A percentile compares a stretch with the other conserved stretches of the same genome.
These are phyloP conservation scores for Acronicta aceris DNA, from an alignment of 2,888 invertebrate species.

Conservation along the genomic window DNA sequence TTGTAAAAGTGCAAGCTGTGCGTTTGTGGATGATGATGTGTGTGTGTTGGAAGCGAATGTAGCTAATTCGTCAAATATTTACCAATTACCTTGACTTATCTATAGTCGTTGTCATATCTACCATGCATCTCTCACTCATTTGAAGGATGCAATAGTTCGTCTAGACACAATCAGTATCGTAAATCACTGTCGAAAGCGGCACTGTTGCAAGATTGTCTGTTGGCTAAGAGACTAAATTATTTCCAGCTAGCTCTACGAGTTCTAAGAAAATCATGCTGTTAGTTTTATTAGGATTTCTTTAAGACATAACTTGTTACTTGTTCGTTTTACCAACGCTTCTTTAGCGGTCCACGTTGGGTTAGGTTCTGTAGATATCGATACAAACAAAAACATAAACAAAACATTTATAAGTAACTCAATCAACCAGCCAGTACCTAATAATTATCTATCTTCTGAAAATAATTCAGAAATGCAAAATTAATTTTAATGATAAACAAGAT, in stretches of 20 bases:
- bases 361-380: slow-evolving; percentile 11
- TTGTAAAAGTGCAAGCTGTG: slow-evolving; percentile 69
- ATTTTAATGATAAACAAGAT: neutral
- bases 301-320: slow-evolving; percentile 5
- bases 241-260: slow-evolving; percentile 31
- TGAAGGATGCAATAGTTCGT: slow-evolving; percentile 64
- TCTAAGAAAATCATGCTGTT: slow-evolving; percentile 32
- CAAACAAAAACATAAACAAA: slow-evolving; percentile 60
- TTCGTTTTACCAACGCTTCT: slow-evolving; percentile 5
- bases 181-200: slow-evolving; percentile 74
- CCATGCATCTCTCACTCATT: slow-evolving; percentile 65
- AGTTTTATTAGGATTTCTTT: slow-evolving; percentile 33
- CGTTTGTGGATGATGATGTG: slow-evolving; percentile 51
- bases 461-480: too few relatives aligned
- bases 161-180: slow-evolving; percentile 73
- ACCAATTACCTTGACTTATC: slow-evolving; percentile 65
- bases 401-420: slow-evolving; percentile 1
- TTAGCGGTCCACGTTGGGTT: slow-evolving; percentile 8
- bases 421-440: neutral
- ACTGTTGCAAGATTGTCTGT: slow-evolving; percentile 66
- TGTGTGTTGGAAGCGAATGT: slow-evolving; percentile 40
- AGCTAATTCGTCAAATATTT: slow-evolving; percentile 53
- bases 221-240: slow-evolving; percentile 63
- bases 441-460: neutral
- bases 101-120: slow-evolving; percentile 65